Evolutionary conservation across 2,888 invertebrate species (phyloP).

Genomic region (Tetranychus piercei): DNA sequence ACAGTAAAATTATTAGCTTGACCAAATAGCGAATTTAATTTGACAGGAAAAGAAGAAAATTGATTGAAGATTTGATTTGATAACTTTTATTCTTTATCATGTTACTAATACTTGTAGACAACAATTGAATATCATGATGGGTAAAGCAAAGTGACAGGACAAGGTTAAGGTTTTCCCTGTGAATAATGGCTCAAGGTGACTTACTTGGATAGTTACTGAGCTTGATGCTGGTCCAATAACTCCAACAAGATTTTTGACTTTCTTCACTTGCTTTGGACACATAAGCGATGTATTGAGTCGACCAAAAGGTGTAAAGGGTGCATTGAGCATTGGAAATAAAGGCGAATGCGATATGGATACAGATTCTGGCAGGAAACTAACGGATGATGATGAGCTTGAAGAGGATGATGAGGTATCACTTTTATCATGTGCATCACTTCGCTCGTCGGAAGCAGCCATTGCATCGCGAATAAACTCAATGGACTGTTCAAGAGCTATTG

Average conservation of each 20-base stretch:
- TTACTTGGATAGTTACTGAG: conserved; percentile 42
- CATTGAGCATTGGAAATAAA: conserved; percentile 15
- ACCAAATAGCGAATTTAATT: too few relatives aligned
- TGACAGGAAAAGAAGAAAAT: too few relatives aligned
- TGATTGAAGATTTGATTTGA: too few relatives aligned
- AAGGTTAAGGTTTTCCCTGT: too few relatives aligned
- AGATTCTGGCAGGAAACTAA: neutral
- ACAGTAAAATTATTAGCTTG: too few relatives aligned
- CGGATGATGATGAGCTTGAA: conserved; percentile 6
- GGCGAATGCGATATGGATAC: conserved; percentile 16
- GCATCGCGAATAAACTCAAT: conserved; percentile 54
- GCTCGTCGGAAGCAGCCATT: conserved; percentile 32
- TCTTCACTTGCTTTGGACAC: conserved; percentile 25
- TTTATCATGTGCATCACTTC: neutral
- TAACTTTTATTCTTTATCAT: too few relatives aligned
- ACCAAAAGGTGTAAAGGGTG: conserved; percentile 13
- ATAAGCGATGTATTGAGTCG: conserved; percentile 15
- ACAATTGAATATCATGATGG: too few relatives aligned
- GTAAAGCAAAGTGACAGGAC: too few relatives aligned
- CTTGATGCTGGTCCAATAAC: conserved; percentile 57
- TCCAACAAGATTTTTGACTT: conserved; percentile 39
- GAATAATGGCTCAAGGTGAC: neutral
- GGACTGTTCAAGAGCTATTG: conserved; percentile 56
- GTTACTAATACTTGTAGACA: too few relatives aligned
- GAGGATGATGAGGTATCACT: conserved; percentile 9